Conservation (phyloP, 2,888 invertebrate species). For the Muschampia plurimacula region DNA sequence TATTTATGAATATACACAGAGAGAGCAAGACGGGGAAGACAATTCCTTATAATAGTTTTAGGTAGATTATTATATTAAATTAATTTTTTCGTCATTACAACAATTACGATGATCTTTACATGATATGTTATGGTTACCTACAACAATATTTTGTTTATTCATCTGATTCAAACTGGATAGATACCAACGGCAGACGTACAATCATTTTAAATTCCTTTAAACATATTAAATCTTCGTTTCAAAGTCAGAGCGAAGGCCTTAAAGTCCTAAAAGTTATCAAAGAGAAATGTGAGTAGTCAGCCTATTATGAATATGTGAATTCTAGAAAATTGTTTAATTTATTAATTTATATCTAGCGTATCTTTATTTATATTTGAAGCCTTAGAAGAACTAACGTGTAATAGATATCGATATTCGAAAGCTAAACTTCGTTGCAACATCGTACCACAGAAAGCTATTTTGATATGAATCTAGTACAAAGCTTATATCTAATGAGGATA, state of each 20-base stretch:
- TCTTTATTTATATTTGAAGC: slow-evolving; percentile 7
- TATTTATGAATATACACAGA: slow-evolving; percentile 56
- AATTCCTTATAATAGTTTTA: background rate
- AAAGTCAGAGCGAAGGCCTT: background rate
- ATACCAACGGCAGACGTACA: no score
- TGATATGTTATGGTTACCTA: background rate
- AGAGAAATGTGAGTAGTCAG: background rate
- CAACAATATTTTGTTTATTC: no score
- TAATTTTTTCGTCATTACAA: background rate
- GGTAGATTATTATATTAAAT: slow-evolving; percentile 1
- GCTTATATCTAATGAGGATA: slow-evolving; percentile 43
- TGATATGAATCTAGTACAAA: slow-evolving; percentile 16
- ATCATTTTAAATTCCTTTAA: background rate
- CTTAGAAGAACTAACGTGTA: background rate
- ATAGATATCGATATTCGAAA: slow-evolving; percentile 9
- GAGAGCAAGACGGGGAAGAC: slow-evolving; percentile 68
- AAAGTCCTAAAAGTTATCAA: background rate
- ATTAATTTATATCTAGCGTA: background rate
- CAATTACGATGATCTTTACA: background rate
- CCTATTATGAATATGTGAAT: background rate
- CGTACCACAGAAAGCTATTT: slow-evolving; percentile 21
- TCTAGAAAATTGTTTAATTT: slow-evolving; percentile 6
- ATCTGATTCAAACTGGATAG: no score
- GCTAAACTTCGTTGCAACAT: slow-evolving; percentile 28
- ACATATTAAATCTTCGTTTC: background rate